phyloP scores from a whole-genome alignment of 2,113 vertebrate species.

The Strix aluco region DNA sequence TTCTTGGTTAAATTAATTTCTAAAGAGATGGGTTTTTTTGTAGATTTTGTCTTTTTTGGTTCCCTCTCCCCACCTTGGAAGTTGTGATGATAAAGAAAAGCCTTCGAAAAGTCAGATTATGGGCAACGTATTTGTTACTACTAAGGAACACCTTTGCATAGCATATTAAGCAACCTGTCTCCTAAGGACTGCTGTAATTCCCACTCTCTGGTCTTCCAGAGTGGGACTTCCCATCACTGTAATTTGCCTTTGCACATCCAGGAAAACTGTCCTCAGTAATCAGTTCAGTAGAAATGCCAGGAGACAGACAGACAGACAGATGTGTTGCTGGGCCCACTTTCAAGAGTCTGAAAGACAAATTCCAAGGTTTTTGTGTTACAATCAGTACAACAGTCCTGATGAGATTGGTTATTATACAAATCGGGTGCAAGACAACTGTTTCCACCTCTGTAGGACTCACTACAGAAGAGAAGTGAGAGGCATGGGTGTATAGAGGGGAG shows the following conservation, averaged over 20 bases:
- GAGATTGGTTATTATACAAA: neutral
- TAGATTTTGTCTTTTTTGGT: neutral
- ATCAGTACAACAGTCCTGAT: neutral
- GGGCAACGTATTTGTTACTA: neutral
- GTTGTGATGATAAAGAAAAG: neutral
- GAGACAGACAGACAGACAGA: neutral
- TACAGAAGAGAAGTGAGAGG: neutral
- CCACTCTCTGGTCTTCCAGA: neutral
- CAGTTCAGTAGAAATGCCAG: neutral
- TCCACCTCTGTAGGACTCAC: neutral
- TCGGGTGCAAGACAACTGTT: neutral
- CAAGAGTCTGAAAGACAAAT: neutral
- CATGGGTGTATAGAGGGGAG: neutral
- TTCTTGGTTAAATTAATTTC: neutral
- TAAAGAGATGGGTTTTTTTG: neutral
- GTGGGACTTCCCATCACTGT: neutral
- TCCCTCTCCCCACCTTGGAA: neutral
- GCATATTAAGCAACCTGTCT: neutral
- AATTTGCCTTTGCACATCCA: neutral
- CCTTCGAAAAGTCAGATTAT: neutral
- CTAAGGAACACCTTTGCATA: neutral
- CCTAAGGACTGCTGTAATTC: neutral
- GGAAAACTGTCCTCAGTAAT: neutral
- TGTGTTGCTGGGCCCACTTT: neutral
- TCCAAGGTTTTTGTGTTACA: neutral